A percentile compares a stretch with the other conserved stretches of the same genome.
Evolutionary conservation across 2,888 invertebrate species (phyloP).

Genomic region (Philereme vetulata): DNA sequence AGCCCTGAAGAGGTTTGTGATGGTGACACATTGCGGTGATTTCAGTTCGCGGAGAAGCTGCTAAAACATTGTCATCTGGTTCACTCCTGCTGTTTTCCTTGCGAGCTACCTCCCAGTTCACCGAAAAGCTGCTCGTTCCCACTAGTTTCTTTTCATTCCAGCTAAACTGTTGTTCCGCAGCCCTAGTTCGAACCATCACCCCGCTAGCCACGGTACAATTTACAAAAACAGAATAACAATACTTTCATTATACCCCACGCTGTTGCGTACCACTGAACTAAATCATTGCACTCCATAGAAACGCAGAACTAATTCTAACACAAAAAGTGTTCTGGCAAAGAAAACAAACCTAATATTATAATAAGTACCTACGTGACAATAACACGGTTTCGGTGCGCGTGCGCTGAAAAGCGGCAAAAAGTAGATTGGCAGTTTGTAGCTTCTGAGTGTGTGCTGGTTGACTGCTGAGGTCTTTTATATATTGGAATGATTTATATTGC

Average conservation of each 20-base stretch:
- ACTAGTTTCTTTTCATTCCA: too few relatives aligned
- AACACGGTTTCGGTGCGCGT: conserved; percentile 66
- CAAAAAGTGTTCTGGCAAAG: conserved; percentile 47
- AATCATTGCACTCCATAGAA: conserved; percentile 39
- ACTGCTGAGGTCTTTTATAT: too few relatives aligned
- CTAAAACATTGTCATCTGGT: too few relatives aligned
- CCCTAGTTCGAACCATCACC: conserved; percentile 20
- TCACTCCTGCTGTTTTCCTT: too few relatives aligned
- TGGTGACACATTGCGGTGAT: too few relatives aligned
- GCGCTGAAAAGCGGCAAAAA: conserved; percentile 57
- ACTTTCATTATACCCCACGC: conserved; percentile 42
- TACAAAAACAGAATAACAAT: conserved; percentile 35
- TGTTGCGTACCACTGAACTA: conserved; percentile 39
- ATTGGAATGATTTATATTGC: too few relatives aligned
- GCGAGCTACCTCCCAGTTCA: too few relatives aligned
- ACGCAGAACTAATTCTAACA: conserved; percentile 43
- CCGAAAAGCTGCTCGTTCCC: too few relatives aligned
- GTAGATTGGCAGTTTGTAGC: neutral
- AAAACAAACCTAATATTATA: conserved; percentile 53
- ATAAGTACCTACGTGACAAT: conserved; percentile 62
- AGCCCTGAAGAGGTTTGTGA: too few relatives aligned
- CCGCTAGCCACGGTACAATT: conserved; percentile 32
- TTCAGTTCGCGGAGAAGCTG: too few relatives aligned
- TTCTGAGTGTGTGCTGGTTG: too few relatives aligned
- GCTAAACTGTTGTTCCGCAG: conserved; percentile 10